A percentile compares a stretch with the other conserved stretches of the same genome.
Evolutionary conservation across 1,140 invertebrate genomes (phyloP).

Genomic region (Drosophila jambulina): DNA sequence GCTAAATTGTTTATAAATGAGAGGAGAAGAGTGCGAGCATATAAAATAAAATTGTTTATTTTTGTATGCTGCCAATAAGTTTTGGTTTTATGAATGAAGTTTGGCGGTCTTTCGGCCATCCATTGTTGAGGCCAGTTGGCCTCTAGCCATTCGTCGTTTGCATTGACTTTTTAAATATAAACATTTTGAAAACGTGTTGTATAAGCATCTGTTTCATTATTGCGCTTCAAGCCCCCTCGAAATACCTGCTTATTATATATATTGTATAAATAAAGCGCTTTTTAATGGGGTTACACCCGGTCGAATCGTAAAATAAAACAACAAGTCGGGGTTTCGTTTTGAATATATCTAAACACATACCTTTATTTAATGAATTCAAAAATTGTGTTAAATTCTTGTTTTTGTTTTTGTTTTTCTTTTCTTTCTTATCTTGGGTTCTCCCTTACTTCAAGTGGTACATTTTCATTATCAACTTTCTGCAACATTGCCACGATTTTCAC

Average conservation of each 20-base stretch:
- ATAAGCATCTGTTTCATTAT: constrained; percentile 20
- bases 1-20: constrained; percentile 15
- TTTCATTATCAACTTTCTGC: constrained; percentile 51
- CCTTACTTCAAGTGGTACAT: constrained; percentile 61
- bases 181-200: constrained; percentile 9
- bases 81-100: constrained; percentile 40
- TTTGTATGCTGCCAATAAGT: constrained; percentile 2
- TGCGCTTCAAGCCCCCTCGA: background rate
- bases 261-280: too few species aligned
- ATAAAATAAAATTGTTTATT: constrained; percentile 9
- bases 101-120: constrained; percentile 11
- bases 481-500: constrained; percentile 50
- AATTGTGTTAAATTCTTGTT: constrained; percentile 83
- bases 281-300: background rate
- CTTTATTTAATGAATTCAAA: constrained; percentile 84
- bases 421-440: constrained; percentile 40
- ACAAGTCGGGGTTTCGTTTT: constrained; percentile 52
- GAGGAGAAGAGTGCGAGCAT: constrained; percentile 1
- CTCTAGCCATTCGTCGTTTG: constrained; percentile 10
- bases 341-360: constrained; percentile 84
- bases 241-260: background rate
- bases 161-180: constrained; percentile 13
- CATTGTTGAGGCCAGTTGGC: constrained; percentile 19
- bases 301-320: constrained; percentile 9
- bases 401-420: constrained; percentile 62